Evolutionary conservation across 2,113 vertebrate species (phyloP).

Genomic region (Seriola quinqueradiata): DNA sequence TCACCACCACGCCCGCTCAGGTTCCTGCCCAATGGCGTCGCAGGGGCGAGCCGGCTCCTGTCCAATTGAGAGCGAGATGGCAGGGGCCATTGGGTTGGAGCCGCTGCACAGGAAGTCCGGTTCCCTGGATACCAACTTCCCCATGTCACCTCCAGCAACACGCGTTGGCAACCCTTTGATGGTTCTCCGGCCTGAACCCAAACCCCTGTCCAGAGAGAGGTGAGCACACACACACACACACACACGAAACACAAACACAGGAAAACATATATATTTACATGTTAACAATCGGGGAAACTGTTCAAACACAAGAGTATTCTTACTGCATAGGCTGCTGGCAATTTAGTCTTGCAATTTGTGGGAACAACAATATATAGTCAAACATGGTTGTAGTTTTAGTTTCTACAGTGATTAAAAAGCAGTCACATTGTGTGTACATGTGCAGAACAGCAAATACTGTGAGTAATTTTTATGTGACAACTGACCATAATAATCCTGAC

Average conservation of each 20-base stretch:
- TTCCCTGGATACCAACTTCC: slow-evolving; percentile 96
- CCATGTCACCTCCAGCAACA: slow-evolving; percentile 90
- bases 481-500: not conserved
- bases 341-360: not conserved
- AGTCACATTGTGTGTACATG: not conserved
- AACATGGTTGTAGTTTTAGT: not conserved
- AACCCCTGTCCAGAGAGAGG: slow-evolving; percentile 95
- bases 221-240: slow-evolving; percentile 62
- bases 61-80: slow-evolving; percentile 96
- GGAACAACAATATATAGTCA: not conserved
- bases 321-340: not conserved
- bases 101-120: slow-evolving; percentile 97
- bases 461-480: not conserved
- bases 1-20: slow-evolving; percentile 89
- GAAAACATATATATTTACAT: not conserved
- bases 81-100: slow-evolving; percentile 94
- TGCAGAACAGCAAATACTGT: too few relatives aligned
- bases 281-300: not conserved
- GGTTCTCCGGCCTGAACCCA: slow-evolving; percentile 92
- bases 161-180: slow-evolving; percentile 88
- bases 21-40: slow-evolving; percentile 92
- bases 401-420: not conserved
- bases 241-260: not conserved
- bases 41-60: slow-evolving; percentile 91
- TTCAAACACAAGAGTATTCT: not conserved